Base-by-base conservation (phyloP, 2,888 invertebrate species). In the Pristionchus maxplancki region DNA sequence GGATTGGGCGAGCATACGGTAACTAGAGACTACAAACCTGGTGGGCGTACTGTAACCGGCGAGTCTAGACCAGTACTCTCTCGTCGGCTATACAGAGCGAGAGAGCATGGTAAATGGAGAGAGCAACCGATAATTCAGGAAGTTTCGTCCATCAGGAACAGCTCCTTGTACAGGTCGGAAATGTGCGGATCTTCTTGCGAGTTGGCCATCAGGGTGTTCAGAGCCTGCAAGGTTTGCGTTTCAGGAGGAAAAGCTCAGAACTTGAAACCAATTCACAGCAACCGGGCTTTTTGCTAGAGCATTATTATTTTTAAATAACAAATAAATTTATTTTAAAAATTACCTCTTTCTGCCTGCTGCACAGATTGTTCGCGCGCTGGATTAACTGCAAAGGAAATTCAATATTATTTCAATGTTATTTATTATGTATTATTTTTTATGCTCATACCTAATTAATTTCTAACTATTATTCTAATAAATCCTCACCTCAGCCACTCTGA, bases 401-500 rank as follows among this genome's bases (percentile, higher is more conserved):
- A 15, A 74, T 64, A 24, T 24, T 74, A 24, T 37, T 74, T 64
- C 8, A 17, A 64, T 20, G 6, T 40, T 20, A 20, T 74, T 58
- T 24, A 13, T n/a, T 6, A 44, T 44, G 44, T 44, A 44, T 6
- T 9, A 44, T 44, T n/a, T 44, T 44, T 44, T 11, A 44, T 44
- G 44, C 6, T 58, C 24, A 20, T 13, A 8, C 53, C 24, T 58
- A 17, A 58, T 58, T 11, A 58, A 58, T 58, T 58, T 20, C 24
- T 58, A 58, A 58, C 53, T 15, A 44, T 44, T 11, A 44, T 44
- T 44, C 44, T 44, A 58, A 58, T 58, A 4, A 58, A 20, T 17
- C 20, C 24, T 58, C 78, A 78, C 78, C 78, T 78, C 78, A 4
- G n/a, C 78, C n/a, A 78, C 78, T n/a, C 28, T 78, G 15, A 78